Evolutionary conservation across 2,797 vertebrate genomes (phyloP), one percentile per base, ranked within the genome.

Genomic region (Acrocephalus scirpaceus): DNA sequence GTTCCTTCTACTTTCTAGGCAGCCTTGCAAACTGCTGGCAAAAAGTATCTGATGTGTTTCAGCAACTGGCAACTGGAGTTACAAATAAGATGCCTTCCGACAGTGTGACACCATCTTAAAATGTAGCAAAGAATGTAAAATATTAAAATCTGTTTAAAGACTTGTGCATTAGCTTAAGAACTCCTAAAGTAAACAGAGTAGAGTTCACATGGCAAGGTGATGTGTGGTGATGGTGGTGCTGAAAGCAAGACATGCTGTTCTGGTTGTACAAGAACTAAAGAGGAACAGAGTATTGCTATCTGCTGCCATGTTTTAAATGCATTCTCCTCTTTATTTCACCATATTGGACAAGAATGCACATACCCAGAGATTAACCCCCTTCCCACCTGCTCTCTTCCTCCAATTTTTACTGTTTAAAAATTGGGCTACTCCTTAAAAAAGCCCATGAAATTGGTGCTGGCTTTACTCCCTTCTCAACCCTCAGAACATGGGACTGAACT

Each of bases 11-110:
- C 66, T 67, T 94, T 73, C 90, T 66, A 8, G 11, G 53, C 76
- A 92, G 85, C 23, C 45, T 61, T 75, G 45, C 64, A 88, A 81
- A 74, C 69, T 50, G 38, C 29, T 83, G 58, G 89, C 75, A 81
- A 34, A 51, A 89, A 47, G 27, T 16, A 2, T 7, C 32, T 4
- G 11, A 66, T 38, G 48, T 86, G 38, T 62, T 80, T 82, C 66
- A 88, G 82, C 82, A 91, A 66, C 66, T 88, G 58, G 58, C 65
- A 86, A n/a, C 27, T 87, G 27, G 38, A 80, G 82, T 44, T 51
- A 61, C 38, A 81, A 86, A 30, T 32, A 56, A 75, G 60, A 81
- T 56, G 36, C 73, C 83, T 88, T 81, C 51, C 47, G 92, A 58
- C 62, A 34, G 27, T 17, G 67, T 73, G 60, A 66, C 16, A 40